Base-by-base conservation (phyloP, 2,797 vertebrate genomes). In the Chrysocyon brachyurus region DNA sequence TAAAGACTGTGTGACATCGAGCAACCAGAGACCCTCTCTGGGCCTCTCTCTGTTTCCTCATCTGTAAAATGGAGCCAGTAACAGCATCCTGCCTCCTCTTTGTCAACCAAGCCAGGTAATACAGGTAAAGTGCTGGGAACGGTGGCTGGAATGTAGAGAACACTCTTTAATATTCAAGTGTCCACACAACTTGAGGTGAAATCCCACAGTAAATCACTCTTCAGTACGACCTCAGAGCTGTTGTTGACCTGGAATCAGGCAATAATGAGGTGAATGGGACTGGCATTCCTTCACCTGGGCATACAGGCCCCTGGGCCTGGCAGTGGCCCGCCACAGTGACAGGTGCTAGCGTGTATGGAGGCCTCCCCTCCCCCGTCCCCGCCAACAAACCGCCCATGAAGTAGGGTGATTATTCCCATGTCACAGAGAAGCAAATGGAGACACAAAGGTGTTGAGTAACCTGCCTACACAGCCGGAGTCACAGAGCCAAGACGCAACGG, bases 331-430 rank as follows among this genome's bases (percentile, higher is more conserved):
- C 36, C 56, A 17, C 61, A 0, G 54, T 46, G 2, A 2, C 4
- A 0, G 10, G 12, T 0, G 12, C 7, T 52, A 4, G 3, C 33
- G 2, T 14, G 24, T 10, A 2, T 6, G 1, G 21, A 81, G 52
- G 19, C 26, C 59, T 49, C 9, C 9, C 40, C 36, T n/a, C 24
- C 40, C 36, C 21, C 22, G 7, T 46, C 40, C 40, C 40, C 7
- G 40, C 40, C 40, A 46, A 3, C 9, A 3, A 7, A 10, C 8
- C 12, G 15, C 40, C 64, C 36, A 5, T 11, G 46, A 73, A 49
- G 15, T 2, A 1, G 0, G 6, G 3, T 5, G 1, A 64, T n/a
- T 3, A 24, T 5, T 46, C 17, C 64, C 70, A 3, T 0, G 31
- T 56, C 54, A 6, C 56, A 1, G 12, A 1, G 57, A 21, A 56